A percentile compares a stretch with the other conserved stretches of the same genome.
Conservation (phyloP, 2,888 invertebrate species). For the Drosophila ezoana region DNA sequence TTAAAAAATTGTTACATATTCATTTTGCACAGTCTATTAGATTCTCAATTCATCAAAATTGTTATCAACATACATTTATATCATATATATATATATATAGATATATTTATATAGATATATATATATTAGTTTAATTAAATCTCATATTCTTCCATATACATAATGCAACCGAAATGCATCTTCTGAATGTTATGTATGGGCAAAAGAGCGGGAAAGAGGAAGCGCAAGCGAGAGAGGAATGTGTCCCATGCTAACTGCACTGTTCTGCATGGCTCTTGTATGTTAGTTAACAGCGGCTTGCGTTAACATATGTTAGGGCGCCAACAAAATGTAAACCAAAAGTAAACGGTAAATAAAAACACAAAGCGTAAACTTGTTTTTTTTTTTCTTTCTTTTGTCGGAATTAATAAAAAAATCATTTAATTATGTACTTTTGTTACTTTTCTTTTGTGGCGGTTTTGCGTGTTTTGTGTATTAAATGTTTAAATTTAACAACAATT, state of each 20-base stretch:
- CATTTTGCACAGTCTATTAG: conserved; percentile 78
- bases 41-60: conserved; percentile 79
- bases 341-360: conserved; percentile 38
- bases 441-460: conserved; percentile 50
- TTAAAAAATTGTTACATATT: conserved; percentile 62
- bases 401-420: conserved; percentile 70
- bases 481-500: conserved; percentile 47
- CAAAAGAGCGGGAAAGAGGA: conserved; percentile 4
- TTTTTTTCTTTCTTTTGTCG: conserved; percentile 47
- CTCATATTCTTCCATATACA: conserved; percentile 6
- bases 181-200: conserved; percentile 15
- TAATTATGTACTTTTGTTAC: conserved; percentile 67
- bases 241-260: conserved; percentile 7
- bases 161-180: conserved; percentile 29
- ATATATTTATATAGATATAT: conserved; percentile 41
- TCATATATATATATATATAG: conserved; percentile 39
- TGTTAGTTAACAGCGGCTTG: conserved; percentile 28
- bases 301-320: conserved; percentile 33
- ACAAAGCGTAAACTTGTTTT: conserved; percentile 46
- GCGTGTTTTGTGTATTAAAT: conserved; percentile 23
- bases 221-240: conserved; percentile 11
- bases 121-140: conserved; percentile 28
- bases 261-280: background rate
- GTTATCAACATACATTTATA: conserved; percentile 75
- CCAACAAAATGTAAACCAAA: conserved; percentile 32